Evolutionary conservation across 2,797 vertebrate genomes (phyloP), one percentile per base, ranked within the genome.

Genomic region (Amazonetta brasiliensis): DNA sequence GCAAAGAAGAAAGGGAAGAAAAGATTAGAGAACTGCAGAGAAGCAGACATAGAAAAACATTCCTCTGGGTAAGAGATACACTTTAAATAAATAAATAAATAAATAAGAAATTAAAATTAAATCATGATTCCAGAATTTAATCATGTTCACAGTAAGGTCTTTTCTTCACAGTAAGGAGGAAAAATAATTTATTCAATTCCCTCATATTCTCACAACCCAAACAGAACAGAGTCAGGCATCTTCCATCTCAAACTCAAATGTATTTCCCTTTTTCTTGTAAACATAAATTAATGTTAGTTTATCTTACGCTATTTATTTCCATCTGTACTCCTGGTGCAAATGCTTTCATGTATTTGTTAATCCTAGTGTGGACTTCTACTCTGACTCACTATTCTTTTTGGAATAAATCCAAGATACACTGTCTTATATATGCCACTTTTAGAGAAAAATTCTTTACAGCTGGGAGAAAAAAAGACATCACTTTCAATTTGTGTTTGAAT

Each of bases 401-500:
- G 96, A 97, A 95, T 58, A 82, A 50, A 48, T 97, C 97, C 97
- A 97, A 98, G 92, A 94, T 94, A 96, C 73, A 94, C 95, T 94
- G 39, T 58, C 73, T 88, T 96, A 97, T 92, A 96, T 93, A 94
- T 96, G 93, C 83, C 95, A 94, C 94, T 97, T 97, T 33, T 54
- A 84, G 62, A 97, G 93, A 96, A 97, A 96, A 96, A 88, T 30
- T 69, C 84, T 93, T 94, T 94, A 59, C 75, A 87, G 48, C 21
- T 48, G 67, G 39, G 3, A 1, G 26, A 31, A 2, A 37, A 28
- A 71, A 59, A 28, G 46, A 81, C 56, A 95, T 96, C 84, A 89
- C 79, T 97, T 97, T 97, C 97, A 97, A 97, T 98, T 97, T 97
- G 94, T 69, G 81, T 95, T 97, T 85, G 80, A 79, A 96, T 98